Conservation (phyloP, 1,140 invertebrate genomes). For the Trypoxylus dichotomus region DNA sequence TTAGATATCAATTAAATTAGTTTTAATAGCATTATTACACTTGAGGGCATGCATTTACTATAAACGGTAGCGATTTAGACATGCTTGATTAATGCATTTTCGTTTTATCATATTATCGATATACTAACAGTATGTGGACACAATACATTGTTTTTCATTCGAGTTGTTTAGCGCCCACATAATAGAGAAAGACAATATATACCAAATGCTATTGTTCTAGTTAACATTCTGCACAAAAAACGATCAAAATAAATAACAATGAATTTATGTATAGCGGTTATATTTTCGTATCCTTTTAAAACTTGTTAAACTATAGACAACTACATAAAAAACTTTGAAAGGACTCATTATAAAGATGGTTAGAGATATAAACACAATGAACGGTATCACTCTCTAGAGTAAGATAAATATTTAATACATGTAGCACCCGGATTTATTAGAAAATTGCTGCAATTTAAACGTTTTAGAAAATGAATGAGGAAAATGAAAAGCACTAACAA, state of each 20-base stretch:
- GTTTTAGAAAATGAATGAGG: too few relatives aligned
- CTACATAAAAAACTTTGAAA: not conserved
- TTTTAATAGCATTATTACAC: not conserved
- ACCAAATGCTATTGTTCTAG: not conserved
- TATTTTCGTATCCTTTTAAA: not conserved
- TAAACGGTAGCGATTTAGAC: constrained; percentile 9
- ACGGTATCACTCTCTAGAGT: not conserved
- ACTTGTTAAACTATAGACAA: constrained; percentile 3
- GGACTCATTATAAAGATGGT: not conserved
- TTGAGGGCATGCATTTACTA: not conserved
- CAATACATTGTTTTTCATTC: not conserved
- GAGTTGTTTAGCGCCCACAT: not conserved
- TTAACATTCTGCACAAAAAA: not conserved
- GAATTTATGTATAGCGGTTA: not conserved
- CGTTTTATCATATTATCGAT: not conserved
- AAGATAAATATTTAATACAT: not conserved
- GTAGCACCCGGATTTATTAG: not conserved
- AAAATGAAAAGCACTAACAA: too few relatives aligned
- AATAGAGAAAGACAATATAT: constrained; percentile 7
- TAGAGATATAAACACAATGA: not conserved
- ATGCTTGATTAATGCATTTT: not conserved
- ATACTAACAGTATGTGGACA: constrained; percentile 1
- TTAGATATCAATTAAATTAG: not conserved
- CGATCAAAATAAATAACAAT: constrained; percentile 5
- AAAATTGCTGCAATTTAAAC: too few relatives aligned